Conservation (phyloP, 2,888 invertebrate genomes). For the Homarus gammarus region DNA sequence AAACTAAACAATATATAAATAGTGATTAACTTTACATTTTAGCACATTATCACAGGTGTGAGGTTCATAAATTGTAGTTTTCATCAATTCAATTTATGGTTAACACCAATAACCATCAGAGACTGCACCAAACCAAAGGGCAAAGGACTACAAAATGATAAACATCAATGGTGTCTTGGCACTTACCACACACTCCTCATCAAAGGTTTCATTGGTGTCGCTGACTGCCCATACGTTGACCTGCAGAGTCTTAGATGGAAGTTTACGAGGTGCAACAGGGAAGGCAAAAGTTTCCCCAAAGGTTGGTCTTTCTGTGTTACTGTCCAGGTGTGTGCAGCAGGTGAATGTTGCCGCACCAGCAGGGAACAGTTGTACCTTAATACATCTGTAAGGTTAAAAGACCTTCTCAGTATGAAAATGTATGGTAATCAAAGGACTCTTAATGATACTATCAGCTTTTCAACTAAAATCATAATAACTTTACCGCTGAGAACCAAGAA, state of each 20-base stretch:
- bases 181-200: slow-evolving; percentile 92
- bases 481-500: too few relatives aligned
- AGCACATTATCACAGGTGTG: too few relatives aligned
- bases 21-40: too few relatives aligned
- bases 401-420: background rate
- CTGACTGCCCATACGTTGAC: slow-evolving; percentile 90
- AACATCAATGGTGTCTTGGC: too few relatives aligned
- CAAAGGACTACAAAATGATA: too few relatives aligned
- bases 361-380: slow-evolving; percentile 88
- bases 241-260: slow-evolving; percentile 93
- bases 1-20: background rate
- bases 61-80: too few relatives aligned
- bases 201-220: slow-evolving; percentile 79
- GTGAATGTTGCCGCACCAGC: slow-evolving; percentile 82
- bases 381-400: slow-evolving; percentile 82
- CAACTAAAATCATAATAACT: too few relatives aligned
- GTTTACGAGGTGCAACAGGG: slow-evolving; percentile 86
- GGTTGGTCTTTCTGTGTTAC: slow-evolving; percentile 86
- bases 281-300: slow-evolving; percentile 90
- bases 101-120: too few relatives aligned
- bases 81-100: too few relatives aligned
- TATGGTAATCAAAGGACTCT: too few relatives aligned
- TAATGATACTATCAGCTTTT: too few relatives aligned
- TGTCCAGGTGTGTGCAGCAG: slow-evolving; percentile 86
- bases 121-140: background rate